Evolutionary conservation across 2,888 invertebrate species (phyloP).

Genomic region (Pycnomerus fuliginosus): DNA sequence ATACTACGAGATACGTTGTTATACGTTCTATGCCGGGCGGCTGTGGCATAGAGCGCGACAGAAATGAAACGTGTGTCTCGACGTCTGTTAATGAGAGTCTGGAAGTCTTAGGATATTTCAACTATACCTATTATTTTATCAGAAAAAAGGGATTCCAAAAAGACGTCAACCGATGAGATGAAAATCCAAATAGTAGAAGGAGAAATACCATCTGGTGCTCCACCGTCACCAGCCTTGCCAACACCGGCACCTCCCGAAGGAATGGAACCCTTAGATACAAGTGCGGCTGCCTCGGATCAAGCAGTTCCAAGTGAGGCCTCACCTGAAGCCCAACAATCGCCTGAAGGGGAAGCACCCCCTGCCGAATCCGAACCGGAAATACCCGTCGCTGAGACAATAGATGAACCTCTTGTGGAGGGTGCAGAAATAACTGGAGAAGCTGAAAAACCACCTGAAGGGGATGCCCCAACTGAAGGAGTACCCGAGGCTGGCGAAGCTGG

Average conservation of each 20-base stretch:
- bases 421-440: too few relatives aligned
- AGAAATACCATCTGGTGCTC: constrained; percentile 17
- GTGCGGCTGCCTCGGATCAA: not conserved
- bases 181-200: constrained; percentile 15
- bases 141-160: constrained; percentile 9
- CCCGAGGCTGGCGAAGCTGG: constrained; percentile 19
- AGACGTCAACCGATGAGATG: constrained; percentile 7
- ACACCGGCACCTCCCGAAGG: constrained; percentile 4
- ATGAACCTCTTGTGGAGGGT: not conserved
- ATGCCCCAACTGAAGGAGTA: constrained; percentile 13
- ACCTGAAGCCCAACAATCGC: too few relatives aligned
- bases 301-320: too few relatives aligned
- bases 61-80: too few relatives aligned
- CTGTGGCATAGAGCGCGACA: too few relatives aligned
- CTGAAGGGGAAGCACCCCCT: not conserved
- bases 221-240: constrained; percentile 5
- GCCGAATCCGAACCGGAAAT: not conserved
- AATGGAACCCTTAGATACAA: not conserved
- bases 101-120: too few relatives aligned
- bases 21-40: too few relatives aligned
- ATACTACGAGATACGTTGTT: too few relatives aligned
- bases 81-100: too few relatives aligned
- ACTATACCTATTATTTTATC: too few relatives aligned
- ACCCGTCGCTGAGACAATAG: not conserved
- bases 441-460: not conserved